A percentile compares a stretch with the other conserved stretches of the same genome.
Evolutionary conservation across 2,888 invertebrate genomes (phyloP).

Genomic region (Sipha maydis): DNA sequence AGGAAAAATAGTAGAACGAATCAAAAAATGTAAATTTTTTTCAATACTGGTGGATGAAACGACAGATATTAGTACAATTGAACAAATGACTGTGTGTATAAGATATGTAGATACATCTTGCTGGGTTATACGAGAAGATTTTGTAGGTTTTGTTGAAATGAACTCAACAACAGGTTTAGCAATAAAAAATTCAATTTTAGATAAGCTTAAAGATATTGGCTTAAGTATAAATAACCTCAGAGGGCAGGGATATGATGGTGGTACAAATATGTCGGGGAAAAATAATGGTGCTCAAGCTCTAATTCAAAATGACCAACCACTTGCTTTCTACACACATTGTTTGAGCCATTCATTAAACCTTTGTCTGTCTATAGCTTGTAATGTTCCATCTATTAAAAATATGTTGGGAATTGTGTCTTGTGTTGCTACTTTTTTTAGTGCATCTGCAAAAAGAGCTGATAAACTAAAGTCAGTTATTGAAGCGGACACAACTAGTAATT

Average conservation of each 20-base stretch:
- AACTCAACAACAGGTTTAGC: too few relatives aligned
- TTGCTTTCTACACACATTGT: conserved; percentile 44
- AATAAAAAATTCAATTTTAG: conserved; percentile 44
- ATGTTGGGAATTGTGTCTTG: conserved; percentile 51
- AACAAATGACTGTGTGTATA: conserved; percentile 46
- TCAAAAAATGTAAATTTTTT: too few relatives aligned
- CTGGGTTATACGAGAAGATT: conserved; percentile 32
- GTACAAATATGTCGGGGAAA: conserved; percentile 56
- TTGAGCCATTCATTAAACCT: too few relatives aligned
- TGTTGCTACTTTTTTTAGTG: conserved; percentile 31
- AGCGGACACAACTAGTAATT: conserved; percentile 1
- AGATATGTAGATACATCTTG: conserved; percentile 51
- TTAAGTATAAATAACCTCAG: conserved; percentile 42
- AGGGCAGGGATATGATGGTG: conserved; percentile 55
- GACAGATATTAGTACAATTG: too few relatives aligned
- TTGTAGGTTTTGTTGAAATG: conserved; percentile 57
- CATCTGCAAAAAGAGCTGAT: conserved; percentile 39
- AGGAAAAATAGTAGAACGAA: too few relatives aligned
- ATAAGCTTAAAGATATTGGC: conserved; percentile 36
- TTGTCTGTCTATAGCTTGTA: conserved; percentile 14
- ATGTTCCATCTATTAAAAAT: conserved; percentile 42
- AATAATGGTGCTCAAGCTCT: conserved; percentile 44
- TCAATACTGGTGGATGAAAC: too few relatives aligned
- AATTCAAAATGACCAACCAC: conserved; percentile 46
- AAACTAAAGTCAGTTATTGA: conserved; percentile 7